phyloP scores from a whole-genome alignment of 2,113 vertebrate genomes.

The Scomber scombrus region DNA sequence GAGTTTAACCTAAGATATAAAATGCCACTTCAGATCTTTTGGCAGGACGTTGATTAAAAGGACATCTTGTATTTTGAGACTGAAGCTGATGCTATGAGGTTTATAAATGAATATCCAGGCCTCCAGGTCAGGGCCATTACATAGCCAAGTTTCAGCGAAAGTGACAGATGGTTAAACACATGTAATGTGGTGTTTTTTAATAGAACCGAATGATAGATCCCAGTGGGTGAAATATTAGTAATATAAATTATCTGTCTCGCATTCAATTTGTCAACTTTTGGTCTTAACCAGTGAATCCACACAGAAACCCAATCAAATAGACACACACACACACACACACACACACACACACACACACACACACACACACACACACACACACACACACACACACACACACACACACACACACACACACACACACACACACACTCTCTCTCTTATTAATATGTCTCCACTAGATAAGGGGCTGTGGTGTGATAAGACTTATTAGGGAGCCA shows the following conservation, averaged over 20 bases:
- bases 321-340: too few species aligned
- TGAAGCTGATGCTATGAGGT: background rate
- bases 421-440: too few species aligned
- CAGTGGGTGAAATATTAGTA: background rate
- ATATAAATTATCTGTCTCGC: too few species aligned
- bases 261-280: too few species aligned
- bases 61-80: background rate
- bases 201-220: background rate
- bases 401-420: too few species aligned
- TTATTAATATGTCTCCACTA: background rate
- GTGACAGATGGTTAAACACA: conserved; percentile 5
- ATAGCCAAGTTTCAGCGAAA: background rate
- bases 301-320: background rate
- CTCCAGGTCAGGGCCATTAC: too few species aligned
- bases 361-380: too few species aligned
- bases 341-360: too few species aligned
- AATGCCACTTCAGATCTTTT: background rate
- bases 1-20: background rate
- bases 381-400: too few species aligned
- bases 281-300: background rate
- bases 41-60: background rate
- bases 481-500: conserved; percentile 19
- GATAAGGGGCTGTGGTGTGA: conserved; percentile 2
- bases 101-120: background rate
- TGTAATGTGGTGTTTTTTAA: background rate